Evolutionary conservation across 2,113 vertebrate genomes (phyloP).

Genomic region (Colossoma macropomum): DNA sequence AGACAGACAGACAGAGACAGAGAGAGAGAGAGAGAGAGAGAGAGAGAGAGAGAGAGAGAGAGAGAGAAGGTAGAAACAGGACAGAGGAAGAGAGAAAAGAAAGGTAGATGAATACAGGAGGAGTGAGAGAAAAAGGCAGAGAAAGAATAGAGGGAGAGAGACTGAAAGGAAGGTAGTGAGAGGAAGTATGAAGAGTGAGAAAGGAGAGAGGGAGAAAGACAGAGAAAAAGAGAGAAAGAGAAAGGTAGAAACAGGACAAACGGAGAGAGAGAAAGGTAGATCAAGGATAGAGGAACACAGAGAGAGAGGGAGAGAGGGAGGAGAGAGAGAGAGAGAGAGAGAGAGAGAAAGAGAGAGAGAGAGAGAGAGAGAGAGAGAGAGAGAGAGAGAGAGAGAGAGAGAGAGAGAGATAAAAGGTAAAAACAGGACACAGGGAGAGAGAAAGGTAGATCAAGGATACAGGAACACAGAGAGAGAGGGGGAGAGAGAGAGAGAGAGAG

Average conservation of each 20-base stretch:
- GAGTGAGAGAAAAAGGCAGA: not conserved
- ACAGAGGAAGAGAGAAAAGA: not conserved
- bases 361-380: too few species aligned
- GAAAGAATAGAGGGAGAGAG: not conserved
- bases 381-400: not conserved
- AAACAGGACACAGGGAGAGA: not conserved
- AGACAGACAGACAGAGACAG: slow-evolving; percentile 2
- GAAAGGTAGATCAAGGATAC: not conserved
- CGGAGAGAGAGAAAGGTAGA: too few species aligned
- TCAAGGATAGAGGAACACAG: not conserved
- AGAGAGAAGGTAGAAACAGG: too few species aligned
- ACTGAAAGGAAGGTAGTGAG: not conserved
- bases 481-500: too few species aligned
- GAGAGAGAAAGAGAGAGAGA: too few species aligned
- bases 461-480: not conserved
- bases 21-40: not conserved
- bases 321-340: not conserved
- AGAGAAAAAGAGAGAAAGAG: not conserved
- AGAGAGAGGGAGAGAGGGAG: not conserved
- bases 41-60: slow-evolving; percentile 5
- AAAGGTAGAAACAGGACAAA: not conserved
- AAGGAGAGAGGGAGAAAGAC: not conserved
- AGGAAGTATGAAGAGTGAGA: too few species aligned
- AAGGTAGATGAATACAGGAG: not conserved
- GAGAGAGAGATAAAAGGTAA: not conserved